These are phyloP conservation scores for Melanotaenia pygmaea DNA, from an alignment of 2,797 vertebrate genomes.

Conservation along the genomic window DNA sequence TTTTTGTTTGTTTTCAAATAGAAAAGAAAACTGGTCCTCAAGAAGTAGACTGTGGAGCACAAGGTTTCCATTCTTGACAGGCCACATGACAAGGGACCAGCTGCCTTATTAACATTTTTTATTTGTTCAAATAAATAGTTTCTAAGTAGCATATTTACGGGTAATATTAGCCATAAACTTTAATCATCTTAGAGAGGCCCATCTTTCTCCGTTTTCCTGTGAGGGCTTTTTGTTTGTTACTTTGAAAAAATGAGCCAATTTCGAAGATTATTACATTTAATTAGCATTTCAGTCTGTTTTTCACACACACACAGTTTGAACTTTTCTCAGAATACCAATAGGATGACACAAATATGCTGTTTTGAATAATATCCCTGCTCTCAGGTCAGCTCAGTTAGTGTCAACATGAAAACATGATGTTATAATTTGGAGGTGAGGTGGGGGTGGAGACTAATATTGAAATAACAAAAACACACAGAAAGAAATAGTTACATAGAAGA, in stretches of 20 bases:
- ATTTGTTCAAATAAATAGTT: neutral
- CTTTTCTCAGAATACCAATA: too few relatives aligned
- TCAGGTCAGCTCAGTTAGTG: too few relatives aligned
- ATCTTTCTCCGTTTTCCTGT: neutral
- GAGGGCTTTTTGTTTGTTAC: too few relatives aligned
- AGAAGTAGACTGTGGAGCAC: neutral
- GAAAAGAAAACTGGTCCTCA: neutral
- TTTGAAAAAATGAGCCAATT: too few relatives aligned
- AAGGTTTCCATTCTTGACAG: slow-evolving; percentile 23
- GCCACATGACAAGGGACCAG: neutral
- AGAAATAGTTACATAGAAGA: neutral
- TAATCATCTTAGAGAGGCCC: neutral
- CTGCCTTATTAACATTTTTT: neutral
- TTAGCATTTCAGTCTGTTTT: neutral
- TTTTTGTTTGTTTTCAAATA: neutral
- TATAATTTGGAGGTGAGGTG: too few relatives aligned
- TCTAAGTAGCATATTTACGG: neutral
- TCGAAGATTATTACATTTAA: neutral
- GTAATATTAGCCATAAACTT: neutral
- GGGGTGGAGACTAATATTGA: neutral
- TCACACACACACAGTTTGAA: neutral
- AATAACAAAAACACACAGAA: neutral
- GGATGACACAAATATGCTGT: too few relatives aligned
- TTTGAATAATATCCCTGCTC: neutral
- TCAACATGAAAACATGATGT: too few relatives aligned